phyloP scores from a whole-genome alignment of 2,888 invertebrate species.

The Meliscaeva auricollis region DNA sequence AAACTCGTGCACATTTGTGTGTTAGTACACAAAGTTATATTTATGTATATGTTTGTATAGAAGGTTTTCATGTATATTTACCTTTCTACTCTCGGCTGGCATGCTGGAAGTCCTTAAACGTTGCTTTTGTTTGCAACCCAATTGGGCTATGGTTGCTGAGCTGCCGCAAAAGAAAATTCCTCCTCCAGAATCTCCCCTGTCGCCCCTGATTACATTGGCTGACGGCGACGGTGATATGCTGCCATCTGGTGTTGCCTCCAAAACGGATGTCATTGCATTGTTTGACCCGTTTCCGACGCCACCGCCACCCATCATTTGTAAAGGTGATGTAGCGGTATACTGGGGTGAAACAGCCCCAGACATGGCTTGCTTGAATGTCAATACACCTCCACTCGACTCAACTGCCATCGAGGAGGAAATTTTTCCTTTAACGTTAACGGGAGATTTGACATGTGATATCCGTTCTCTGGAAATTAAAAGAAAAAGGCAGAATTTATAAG shows the following conservation, averaged over 20 bases:
- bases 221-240: slow-evolving; percentile 64
- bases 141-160: slow-evolving; percentile 79
- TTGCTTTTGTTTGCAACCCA: slow-evolving; percentile 80
- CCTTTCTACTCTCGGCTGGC: slow-evolving; percentile 83
- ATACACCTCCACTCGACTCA: slow-evolving; percentile 79
- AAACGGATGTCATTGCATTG: slow-evolving; percentile 72
- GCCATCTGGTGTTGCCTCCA: slow-evolving; percentile 74
- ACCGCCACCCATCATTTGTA: slow-evolving; percentile 72
- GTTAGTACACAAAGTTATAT: not conserved
- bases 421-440: slow-evolving; percentile 77
- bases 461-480: slow-evolving; percentile 79
- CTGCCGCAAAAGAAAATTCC: slow-evolving; percentile 77
- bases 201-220: slow-evolving; percentile 62
- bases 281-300: slow-evolving; percentile 53
- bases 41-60: not conserved
- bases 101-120: slow-evolving; percentile 83
- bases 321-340: slow-evolving; percentile 78
- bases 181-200: slow-evolving; percentile 55
- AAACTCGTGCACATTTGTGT: not conserved
- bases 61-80: no score
- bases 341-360: slow-evolving; percentile 83
- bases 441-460: slow-evolving; percentile 80
- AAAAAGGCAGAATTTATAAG: not conserved
- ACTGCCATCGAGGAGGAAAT: slow-evolving; percentile 77
- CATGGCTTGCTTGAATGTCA: slow-evolving; percentile 83